Evolutionary conservation across 2,888 invertebrate genomes (phyloP), one percentile per base, ranked within the genome.

Genomic region (Melitaea athalia): DNA sequence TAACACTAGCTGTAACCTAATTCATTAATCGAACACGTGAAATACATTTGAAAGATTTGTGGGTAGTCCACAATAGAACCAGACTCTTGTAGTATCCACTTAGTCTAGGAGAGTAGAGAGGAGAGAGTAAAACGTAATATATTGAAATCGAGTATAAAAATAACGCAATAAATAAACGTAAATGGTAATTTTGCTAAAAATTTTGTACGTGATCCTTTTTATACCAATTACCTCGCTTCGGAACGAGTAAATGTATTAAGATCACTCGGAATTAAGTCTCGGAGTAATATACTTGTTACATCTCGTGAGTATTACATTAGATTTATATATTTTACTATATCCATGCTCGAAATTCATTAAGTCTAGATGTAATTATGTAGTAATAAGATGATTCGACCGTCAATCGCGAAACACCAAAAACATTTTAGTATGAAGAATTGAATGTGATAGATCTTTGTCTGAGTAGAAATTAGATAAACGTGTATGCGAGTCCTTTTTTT

Each of bases 401-500:
- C 79, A 76, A 76, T 76, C 76, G 72, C 77, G 77, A 82, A 79
- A 88, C 86, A 88, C 88, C 86, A 88, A 89, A 89, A 85, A 85
- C 79, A 75, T 80, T 83, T 75, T 85, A 86, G 78, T 77, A 78
- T 77, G 75, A 70, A 75, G 79, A 79, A 79, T 84, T 80, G 81
- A 81, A 81, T 86, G 85, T 86, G 85, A 85, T 84, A 85, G 82
- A 67, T 42, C 53, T 53, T 64, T 63, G 62, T 71, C 65, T 69
- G 59, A 66, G 69, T 71, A 71, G 68, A 53, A 11, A 59, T 63
- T 65, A 71, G 65, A 68, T 57, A 60, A 64, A 43, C 33, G 33
- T 55, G 64, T 59, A 59, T 59, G 66, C 14, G 66, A 63, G 55
- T 68, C 50, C 47, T 50, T 59, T 60, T 63, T 52, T 53, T 63